These are phyloP conservation scores for Sardina pilchardus DNA, from an alignment of 2,113 vertebrate species.

Conservation along the genomic window DNA sequence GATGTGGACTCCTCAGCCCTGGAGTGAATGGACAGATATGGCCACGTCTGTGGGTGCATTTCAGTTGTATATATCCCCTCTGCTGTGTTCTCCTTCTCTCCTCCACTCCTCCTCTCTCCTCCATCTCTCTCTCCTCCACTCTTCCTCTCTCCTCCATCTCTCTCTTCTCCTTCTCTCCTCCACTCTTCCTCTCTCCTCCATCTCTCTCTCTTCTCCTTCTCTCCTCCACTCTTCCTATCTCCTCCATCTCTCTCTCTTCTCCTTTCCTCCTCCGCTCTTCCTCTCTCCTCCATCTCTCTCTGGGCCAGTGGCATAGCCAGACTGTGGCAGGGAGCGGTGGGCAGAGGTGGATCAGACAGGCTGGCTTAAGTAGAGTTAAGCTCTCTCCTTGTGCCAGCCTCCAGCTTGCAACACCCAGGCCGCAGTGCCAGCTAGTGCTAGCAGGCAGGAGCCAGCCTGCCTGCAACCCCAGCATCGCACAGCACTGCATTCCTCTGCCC, in stretches of 20 bases:
- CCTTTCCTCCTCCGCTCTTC: background rate
- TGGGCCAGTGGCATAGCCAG: background rate
- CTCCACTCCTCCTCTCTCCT: no score
- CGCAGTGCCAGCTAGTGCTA: background rate
- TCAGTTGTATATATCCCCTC: background rate
- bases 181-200: background rate
- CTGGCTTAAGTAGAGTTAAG: slow-evolving; percentile 31
- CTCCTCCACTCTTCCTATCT: background rate
- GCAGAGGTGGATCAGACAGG: background rate
- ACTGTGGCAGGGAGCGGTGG: background rate
- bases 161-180: background rate
- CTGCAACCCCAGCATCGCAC: background rate
- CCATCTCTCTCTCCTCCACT: background rate
- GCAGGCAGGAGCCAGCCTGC: background rate
- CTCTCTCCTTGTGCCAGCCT: slow-evolving; percentile 22
- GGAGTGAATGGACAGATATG: no score
- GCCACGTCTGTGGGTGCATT: background rate
- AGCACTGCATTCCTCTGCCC: background rate
- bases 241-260: background rate
- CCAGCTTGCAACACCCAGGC: background rate
- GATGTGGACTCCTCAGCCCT: no score
- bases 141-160: background rate
- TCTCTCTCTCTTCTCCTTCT: background rate
- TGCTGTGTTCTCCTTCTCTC: background rate
- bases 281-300: background rate